phyloP scores from a whole-genome alignment of 2,888 invertebrate genomes.

The Scrobipalpa atriplicella region DNA sequence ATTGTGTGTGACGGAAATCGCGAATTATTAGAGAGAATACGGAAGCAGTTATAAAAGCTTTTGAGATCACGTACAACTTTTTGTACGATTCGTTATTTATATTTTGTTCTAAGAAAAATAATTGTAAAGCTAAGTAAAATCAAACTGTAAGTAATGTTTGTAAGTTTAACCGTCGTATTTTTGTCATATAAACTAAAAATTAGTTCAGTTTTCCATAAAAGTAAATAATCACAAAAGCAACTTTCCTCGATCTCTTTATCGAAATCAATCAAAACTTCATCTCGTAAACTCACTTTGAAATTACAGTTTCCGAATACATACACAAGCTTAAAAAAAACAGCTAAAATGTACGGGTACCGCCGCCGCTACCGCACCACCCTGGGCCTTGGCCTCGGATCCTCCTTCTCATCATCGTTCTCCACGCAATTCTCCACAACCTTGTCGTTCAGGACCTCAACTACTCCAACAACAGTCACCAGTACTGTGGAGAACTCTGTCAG shows the following conservation, averaged over 20 bases:
- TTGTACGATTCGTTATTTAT: too few relatives aligned
- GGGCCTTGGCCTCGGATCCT: constrained; percentile 72
- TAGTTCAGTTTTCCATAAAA: too few relatives aligned
- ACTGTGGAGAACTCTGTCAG: constrained; percentile 7
- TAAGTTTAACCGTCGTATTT: too few relatives aligned
- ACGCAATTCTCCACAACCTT: constrained; percentile 68
- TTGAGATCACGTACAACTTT: too few relatives aligned
- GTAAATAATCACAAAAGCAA: neutral
- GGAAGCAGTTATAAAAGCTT: neutral
- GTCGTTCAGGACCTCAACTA: constrained; percentile 68
- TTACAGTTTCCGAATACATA: constrained; percentile 15
- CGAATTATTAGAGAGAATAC: neutral
- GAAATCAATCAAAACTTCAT: neutral
- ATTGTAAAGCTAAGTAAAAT: too few relatives aligned
- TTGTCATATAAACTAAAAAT: too few relatives aligned
- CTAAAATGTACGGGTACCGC: constrained; percentile 74
- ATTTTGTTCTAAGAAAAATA: too few relatives aligned
- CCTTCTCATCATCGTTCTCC: constrained; percentile 69
- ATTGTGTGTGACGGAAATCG: constrained; percentile 1
- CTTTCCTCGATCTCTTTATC: neutral
- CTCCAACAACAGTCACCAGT: constrained; percentile 39
- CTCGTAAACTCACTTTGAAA: neutral
- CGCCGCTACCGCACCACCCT: constrained; percentile 77
- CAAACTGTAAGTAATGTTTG: too few relatives aligned
- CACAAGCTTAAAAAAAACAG: neutral